Conservation (phyloP, 2,113 vertebrate species). For the Leptocoma aspasia region DNA sequence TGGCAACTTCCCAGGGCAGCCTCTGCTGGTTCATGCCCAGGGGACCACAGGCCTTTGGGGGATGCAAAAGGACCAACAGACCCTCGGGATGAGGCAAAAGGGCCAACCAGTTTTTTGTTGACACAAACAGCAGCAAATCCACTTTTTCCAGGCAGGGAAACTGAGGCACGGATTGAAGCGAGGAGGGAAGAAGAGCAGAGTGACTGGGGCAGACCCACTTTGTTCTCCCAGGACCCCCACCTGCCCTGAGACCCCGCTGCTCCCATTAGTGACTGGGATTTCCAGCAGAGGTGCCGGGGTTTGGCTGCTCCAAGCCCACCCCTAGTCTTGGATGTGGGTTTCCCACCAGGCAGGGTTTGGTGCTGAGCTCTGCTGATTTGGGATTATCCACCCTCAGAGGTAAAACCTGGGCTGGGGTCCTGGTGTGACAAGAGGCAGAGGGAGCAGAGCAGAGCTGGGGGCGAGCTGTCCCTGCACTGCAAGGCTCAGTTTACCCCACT, state of each 20-base stretch:
- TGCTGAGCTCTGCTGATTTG: not conserved
- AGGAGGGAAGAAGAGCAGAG: not conserved
- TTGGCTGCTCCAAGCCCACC: not conserved
- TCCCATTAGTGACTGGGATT: not conserved
- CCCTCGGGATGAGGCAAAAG: not conserved
- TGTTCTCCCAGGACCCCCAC: rapidly evolving
- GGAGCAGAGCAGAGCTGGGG: not conserved
- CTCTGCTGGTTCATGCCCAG: rapidly evolving
- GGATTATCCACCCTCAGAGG: not conserved
- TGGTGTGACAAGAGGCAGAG: not conserved
- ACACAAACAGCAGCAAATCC: not conserved
- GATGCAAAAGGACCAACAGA: not conserved
- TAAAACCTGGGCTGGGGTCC: rapidly evolving
- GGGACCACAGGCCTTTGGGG: not conserved
- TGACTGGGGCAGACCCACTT: rapidly evolving
- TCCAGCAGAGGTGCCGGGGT: not conserved
- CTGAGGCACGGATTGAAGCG: not conserved
- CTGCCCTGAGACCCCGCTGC: rapidly evolving
- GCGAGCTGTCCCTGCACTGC: not conserved
- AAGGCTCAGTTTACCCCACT: not conserved
- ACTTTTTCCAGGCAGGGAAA: not conserved
- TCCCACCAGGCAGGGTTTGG: not conserved
- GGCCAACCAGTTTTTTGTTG: too few relatives aligned
- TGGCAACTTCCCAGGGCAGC: not conserved
- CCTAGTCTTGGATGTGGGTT: not conserved